Conservation (phyloP, 2,888 invertebrate species). For the Odontocerum albicorne region DNA sequence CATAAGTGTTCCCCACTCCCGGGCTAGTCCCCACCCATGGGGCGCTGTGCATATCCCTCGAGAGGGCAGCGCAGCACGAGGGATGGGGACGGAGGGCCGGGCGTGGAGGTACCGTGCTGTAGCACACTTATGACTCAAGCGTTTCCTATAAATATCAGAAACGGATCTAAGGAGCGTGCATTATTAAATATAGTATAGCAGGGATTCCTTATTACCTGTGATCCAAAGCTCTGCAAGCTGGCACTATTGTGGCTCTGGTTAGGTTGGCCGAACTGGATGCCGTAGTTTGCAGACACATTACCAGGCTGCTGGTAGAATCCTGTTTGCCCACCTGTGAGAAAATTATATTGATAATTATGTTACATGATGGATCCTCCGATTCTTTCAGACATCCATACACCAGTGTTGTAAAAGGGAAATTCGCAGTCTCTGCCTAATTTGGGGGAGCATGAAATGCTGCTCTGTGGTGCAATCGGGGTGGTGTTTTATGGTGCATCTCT, state of each 20-base stretch:
- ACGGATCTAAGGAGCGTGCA: constrained; percentile 51
- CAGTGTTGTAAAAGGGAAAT: too few relatives aligned
- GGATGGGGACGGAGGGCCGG: constrained; percentile 2
- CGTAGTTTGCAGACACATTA: constrained; percentile 46
- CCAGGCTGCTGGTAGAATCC: constrained; percentile 55
- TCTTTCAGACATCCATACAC: too few relatives aligned
- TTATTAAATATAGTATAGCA: neutral
- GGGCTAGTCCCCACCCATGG: neutral
- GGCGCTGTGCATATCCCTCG: neutral
- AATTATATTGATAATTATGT: constrained; percentile 6
- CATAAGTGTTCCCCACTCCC: constrained; percentile 22
- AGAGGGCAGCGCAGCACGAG: constrained; percentile 1
- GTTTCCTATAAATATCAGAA: constrained; percentile 51
- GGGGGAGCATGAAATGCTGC: too few relatives aligned
- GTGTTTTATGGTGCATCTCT: too few relatives aligned
- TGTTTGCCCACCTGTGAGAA: constrained; percentile 48
- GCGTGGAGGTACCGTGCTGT: constrained; percentile 52
- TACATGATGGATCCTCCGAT: too few relatives aligned
- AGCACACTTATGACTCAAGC: constrained; percentile 61
- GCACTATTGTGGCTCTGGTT: constrained; percentile 50
- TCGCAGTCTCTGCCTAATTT: too few relatives aligned
- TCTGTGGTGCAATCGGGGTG: too few relatives aligned
- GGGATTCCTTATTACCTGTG: constrained; percentile 23
- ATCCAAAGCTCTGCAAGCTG: constrained; percentile 52
- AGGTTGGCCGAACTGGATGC: constrained; percentile 51